Base-by-base conservation (phyloP, 2,888 invertebrate species). In the Nebria brevicollis region DNA sequence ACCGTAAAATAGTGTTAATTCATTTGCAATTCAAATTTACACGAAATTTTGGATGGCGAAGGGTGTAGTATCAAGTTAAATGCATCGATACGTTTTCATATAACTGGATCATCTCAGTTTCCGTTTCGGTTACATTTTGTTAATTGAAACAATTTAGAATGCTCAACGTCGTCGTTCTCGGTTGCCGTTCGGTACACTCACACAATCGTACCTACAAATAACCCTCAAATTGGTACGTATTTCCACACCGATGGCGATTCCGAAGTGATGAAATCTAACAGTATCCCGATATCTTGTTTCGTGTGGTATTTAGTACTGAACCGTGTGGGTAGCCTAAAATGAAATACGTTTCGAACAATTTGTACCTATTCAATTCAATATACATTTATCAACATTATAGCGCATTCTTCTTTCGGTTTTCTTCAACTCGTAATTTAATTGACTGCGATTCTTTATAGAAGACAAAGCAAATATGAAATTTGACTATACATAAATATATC, bases 141-240 rank as follows among this genome's bases (percentile, higher is more conserved):
- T 80, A 80, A 80, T 80, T 80, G 80, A 80, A 80, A 80, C 80
- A 75, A 80, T 80, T 80, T 80, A 68, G 72, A 80, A 80, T 80
- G 80, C 80, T 75, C 75, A 64, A 72, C 80, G 80, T 74, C 65
- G 73, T 54, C 54, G 54, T 54, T 54, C 11, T 34, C 34, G 34
- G 34, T 34, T 34, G 2, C 5, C 34, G 34, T 34, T 54, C 54
- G 54, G 54, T 54, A 13, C 54, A 54, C 13, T 54, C 54, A 8
- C 13, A 54, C 54, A 54, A 34, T 34, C 1, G 34, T 13, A 13
- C 54, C 54, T 34, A 34, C 34, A 34, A 34, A 34, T 34, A 34
- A 54, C 54, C 54, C 54, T 8, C 54, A 54, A 6, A 54, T 54
- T 54, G 54, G 54, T 54, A 54, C 54, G 54, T 54, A 54, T 54